Base-by-base conservation (phyloP, 2,113 vertebrate species). In the Abramis brama region DNA sequence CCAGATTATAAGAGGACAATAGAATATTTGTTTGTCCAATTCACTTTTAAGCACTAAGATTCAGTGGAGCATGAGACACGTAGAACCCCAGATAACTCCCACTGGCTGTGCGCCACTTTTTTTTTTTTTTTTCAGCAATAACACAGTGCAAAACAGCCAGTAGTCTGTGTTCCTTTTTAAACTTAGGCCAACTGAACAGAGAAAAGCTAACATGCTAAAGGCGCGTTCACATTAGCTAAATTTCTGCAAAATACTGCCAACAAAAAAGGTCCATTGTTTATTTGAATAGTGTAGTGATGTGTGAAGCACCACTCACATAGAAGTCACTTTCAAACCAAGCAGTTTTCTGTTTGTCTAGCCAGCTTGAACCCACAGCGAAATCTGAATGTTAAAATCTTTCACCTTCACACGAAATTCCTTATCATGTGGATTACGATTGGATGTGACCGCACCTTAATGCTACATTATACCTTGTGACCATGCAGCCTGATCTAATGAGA, bases 141-240 rank as follows among this genome's bases (percentile, higher is more conserved):
- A 33, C 7, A 19, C 57, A 85, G 89, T 89, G 86, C 88, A 90
- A 89, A 73, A 71, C 36, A 71, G 90, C 87, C 87, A 90, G 89
- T 86, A 88, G 86, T 89, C 87, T 89, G 50, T 59, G 82, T 12
- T 55, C 47, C 7, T 19, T 78, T 73, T 75, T 33, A 78, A 90
- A 95, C 93, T 91, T 91, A 95, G 91, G 90, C 71, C 60, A 89
- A 84, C 85, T 89, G 92, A 94, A 93, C 92, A 93, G 94, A 94
- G 91, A 45, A 83, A 17, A 50, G 50, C 79, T 78, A 82, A 85
- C 47, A 39, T 85, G 55, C 12, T 47, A 27, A 74, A 75, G 43
- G 43, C 15, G 23, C 23, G 6, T 39, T 45, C 39, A 45, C 6
- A 45, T 45, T n/a, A 47, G 13, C 23, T 1, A 74, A 17, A 75